phyloP scores from a whole-genome alignment of 2,797 vertebrate species.

The Toxotes lorentzi region DNA sequence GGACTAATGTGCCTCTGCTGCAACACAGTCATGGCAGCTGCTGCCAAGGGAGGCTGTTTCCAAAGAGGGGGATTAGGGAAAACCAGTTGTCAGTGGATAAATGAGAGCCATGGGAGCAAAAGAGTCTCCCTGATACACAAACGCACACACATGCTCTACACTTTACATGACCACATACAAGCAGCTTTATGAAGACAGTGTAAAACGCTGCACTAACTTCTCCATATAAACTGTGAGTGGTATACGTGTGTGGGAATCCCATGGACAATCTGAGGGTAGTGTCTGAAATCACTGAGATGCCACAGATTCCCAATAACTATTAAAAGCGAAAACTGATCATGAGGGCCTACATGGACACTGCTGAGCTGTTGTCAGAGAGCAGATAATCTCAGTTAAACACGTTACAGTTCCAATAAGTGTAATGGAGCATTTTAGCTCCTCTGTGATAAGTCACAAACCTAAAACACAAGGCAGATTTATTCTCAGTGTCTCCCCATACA shows the following conservation, averaged over 20 bases:
- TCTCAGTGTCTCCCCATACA: constrained; percentile 8
- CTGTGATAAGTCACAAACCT: constrained; percentile 52
- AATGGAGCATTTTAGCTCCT: constrained; percentile 46
- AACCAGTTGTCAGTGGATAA: constrained; percentile 70
- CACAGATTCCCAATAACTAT: constrained; percentile 25
- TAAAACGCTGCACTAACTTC: background rate
- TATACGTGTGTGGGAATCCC: background rate
- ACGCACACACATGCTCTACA: constrained; percentile 4
- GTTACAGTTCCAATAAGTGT: background rate
- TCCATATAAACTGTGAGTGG: background rate
- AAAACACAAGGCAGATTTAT: constrained; percentile 54
- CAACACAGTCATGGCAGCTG: constrained; percentile 61
- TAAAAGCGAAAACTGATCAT: constrained; percentile 8
- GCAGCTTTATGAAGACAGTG: background rate
- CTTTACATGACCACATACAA: background rate
- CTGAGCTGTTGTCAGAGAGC: constrained; percentile 12
- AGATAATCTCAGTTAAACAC: constrained; percentile 29
- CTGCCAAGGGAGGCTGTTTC: constrained; percentile 58
- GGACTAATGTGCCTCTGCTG: constrained; percentile 40
- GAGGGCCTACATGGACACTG: constrained; percentile 1
- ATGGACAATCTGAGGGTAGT: constrained; percentile 9
- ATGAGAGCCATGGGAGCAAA: constrained; percentile 60
- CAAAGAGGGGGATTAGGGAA: constrained; percentile 69
- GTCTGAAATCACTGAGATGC: constrained; percentile 13
- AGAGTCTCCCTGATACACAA: constrained; percentile 23